Conservation (phyloP, 2,113 vertebrate species). For the Leptodactylus fuscus region DNA sequence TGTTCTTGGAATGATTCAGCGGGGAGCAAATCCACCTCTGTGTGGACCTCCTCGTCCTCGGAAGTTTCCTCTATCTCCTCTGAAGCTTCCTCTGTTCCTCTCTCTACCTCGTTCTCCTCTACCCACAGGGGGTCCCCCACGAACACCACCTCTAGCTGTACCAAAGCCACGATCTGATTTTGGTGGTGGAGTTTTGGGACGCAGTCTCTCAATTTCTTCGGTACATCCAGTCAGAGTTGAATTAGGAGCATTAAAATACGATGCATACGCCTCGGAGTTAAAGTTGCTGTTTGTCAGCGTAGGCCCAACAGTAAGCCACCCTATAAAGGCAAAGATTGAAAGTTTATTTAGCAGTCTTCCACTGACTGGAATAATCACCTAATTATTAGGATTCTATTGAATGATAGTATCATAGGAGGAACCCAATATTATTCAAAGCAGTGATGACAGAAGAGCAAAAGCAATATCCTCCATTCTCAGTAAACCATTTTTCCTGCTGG, state of each 20-base stretch:
- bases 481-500: too few species aligned
- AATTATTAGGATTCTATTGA: too few species aligned
- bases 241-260: slow-evolving; percentile 84
- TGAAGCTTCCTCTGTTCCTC: slow-evolving; percentile 92
- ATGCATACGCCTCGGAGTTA: slow-evolving; percentile 86
- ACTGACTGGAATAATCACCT: too few species aligned
- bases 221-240: slow-evolving; percentile 92
- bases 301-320: slow-evolving; percentile 96
- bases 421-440: too few species aligned
- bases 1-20: slow-evolving; percentile 68
- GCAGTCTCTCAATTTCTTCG: slow-evolving; percentile 94
- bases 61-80: slow-evolving; percentile 92
- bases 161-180: slow-evolving; percentile 92
- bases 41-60: slow-evolving; percentile 87
- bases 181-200: slow-evolving; percentile 92
- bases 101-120: slow-evolving; percentile 90
- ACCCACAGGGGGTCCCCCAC: slow-evolving; percentile 85
- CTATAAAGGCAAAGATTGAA: slow-evolving; percentile 66
- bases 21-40: slow-evolving; percentile 89
- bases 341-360: too few species aligned
- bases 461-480: too few species aligned
- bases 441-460: too few species aligned
- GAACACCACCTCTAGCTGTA: slow-evolving; percentile 86
- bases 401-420: too few species aligned
- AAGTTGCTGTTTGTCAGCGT: slow-evolving; percentile 98